These are phyloP conservation scores for Lathronympha strigana DNA, from an alignment of 2,888 invertebrate genomes.

Conservation along the genomic window DNA sequence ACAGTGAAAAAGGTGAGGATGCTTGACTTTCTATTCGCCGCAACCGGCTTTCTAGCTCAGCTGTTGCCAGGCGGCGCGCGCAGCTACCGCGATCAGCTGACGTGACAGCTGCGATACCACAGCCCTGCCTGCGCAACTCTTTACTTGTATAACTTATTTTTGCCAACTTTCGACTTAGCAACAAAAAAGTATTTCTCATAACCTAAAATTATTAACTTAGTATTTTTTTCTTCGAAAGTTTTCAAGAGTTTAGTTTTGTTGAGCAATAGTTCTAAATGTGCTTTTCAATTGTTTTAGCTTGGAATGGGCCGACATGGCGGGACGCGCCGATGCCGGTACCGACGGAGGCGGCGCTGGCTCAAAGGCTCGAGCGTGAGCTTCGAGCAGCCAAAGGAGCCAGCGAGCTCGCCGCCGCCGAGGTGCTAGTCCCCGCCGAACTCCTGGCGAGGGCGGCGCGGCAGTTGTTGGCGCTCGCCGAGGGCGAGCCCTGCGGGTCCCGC, in stretches of 20 bases:
- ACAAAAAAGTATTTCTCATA: no score
- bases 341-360: conserved; percentile 88
- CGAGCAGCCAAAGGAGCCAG: conserved; percentile 91
- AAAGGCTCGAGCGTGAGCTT: conserved; percentile 90
- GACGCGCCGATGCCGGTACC: conserved; percentile 80
- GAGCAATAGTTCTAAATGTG: conserved; percentile 46
- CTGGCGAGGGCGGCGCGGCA: conserved; percentile 91
- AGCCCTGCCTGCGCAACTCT: conserved; percentile 50
- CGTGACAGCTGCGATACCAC: conserved; percentile 69
- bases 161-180: not conserved
- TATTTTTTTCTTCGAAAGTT: no score
- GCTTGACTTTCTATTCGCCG: conserved; percentile 77
- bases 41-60: conserved; percentile 70
- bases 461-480: conserved; percentile 92
- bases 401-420: conserved; percentile 92
- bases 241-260: not conserved
- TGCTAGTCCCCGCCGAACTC: conserved; percentile 92
- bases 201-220: no score
- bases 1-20: conserved; percentile 88
- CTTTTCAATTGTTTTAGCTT: conserved; percentile 70
- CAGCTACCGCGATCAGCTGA: conserved; percentile 66
- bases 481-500: conserved; percentile 94
- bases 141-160: not conserved
- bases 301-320: conserved; percentile 78
- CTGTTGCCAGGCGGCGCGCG: conserved; percentile 81